These are phyloP conservation scores for Mimachlamys varia DNA, from an alignment of 2,888 invertebrate species.

Conservation along the genomic window DNA sequence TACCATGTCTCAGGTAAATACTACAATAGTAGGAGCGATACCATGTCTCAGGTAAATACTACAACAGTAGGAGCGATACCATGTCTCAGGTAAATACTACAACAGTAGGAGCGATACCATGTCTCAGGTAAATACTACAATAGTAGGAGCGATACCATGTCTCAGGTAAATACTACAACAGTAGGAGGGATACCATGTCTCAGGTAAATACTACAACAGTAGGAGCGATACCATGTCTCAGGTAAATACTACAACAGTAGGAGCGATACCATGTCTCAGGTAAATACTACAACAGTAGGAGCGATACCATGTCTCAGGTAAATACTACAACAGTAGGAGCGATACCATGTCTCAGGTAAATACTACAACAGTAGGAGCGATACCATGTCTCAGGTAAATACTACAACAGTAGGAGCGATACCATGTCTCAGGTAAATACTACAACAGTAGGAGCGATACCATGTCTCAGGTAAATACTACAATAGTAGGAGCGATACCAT, in stretches of 20 bases:
- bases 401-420: too few species aligned
- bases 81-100: conserved; percentile 88
- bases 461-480: conserved; percentile 88
- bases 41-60: conserved; percentile 88
- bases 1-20: conserved; percentile 89
- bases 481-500: conserved; percentile 91
- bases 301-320: conserved; percentile 90
- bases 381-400: conserved; percentile 89
- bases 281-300: too few species aligned
- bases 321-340: too few species aligned
- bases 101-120: conserved; percentile 91
- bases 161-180: conserved; percentile 86
- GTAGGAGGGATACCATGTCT: conserved; percentile 91
- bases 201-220: too few species aligned
- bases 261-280: conserved; percentile 91
- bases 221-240: conserved; percentile 90
- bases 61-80: too few species aligned
- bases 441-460: too few species aligned
- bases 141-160: conserved; percentile 91
- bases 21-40: too few species aligned
- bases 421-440: conserved; percentile 88
- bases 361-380: too few species aligned
- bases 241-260: too few species aligned
- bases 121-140: conserved; percentile 88
- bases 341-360: conserved; percentile 90